Base-by-base conservation (phyloP, 2,797 vertebrate genomes). In the Remorina albescens region DNA sequence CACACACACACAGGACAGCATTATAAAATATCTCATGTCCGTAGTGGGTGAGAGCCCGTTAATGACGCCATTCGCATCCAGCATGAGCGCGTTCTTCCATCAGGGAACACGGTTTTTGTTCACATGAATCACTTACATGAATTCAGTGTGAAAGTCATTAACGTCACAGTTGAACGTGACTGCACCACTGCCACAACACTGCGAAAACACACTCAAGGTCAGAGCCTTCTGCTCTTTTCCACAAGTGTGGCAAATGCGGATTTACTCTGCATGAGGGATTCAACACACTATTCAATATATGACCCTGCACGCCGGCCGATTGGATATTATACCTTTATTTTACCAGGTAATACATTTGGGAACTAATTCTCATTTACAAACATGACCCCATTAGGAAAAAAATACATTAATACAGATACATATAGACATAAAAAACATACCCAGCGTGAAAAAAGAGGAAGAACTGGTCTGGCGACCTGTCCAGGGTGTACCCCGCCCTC, bases 151-250 rank as follows among this genome's bases (percentile, higher is more conserved):
- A 73, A 66, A 50, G 42, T 16, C 56, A 78, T 81, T 79, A 71
- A 74, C 6, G 25, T 54, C 55, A 56, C 71, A 74, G 67, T 10
- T 9, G 58, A 85, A 67, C 19, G 11, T 59, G 62, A 71, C 39
- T 71, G 55, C 32, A 1, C 67, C 5, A 63, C 66, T 2, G 30
- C 51, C 50, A 54, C 63, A 25, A 58, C 4, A 42, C 76, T 68
- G 80, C 53, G 71, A 84, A 80, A 79, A n/a, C 82, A 68, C 60
- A 62, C 59, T 84, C 80, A 90, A 88, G 89, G 83, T 88, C 83
- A 82, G 63, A 67, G 4, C 51, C 57, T 59, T 69, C 71, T 78
- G 53, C 78, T 74, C 54, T 34, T 68, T 75, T 70, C 56, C 63
- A 66, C 37, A 54, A 75, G 61, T 6, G 16, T 57, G 60, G 34